Evolutionary conservation across 2,797 vertebrate species (phyloP).

Genomic region (Anabacerthia variegaticeps): DNA sequence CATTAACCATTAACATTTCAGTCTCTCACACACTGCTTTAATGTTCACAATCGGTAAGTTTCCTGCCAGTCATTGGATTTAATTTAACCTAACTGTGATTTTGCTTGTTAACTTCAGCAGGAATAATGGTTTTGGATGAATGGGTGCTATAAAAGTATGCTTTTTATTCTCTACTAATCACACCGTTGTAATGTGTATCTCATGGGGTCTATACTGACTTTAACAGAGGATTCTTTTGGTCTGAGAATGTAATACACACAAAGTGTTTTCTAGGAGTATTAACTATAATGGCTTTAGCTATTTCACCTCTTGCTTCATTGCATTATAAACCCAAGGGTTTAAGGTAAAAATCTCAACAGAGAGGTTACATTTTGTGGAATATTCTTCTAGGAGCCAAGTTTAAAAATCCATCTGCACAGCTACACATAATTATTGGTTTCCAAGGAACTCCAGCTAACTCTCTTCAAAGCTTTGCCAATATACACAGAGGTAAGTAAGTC

Average conservation of each 20-base stretch:
- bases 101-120: slow-evolving; percentile 28
- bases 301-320: slow-evolving; percentile 29
- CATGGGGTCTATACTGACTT: neutral
- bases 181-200: slow-evolving; percentile 7
- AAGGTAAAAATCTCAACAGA: slow-evolving; percentile 29
- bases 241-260: neutral
- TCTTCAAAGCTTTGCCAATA: slow-evolving; percentile 59
- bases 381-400: neutral
- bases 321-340: slow-evolving; percentile 19
- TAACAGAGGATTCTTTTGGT: slow-evolving; percentile 17
- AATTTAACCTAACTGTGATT: neutral
- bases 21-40: neutral
- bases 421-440: slow-evolving; percentile 23
- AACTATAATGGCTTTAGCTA: slow-evolving; percentile 1
- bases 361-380: slow-evolving; percentile 16
- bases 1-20: neutral
- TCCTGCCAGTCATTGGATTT: neutral
- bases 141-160: neutral
- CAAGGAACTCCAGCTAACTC: slow-evolving; percentile 30
- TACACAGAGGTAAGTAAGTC: slow-evolving; percentile 39
- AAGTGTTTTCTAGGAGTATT: slow-evolving; percentile 16
- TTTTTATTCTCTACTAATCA: slow-evolving; percentile 43
- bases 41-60: neutral
- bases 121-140: slow-evolving; percentile 5
- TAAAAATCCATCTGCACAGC: slow-evolving; percentile 21